Base-by-base conservation (phyloP, 2,888 invertebrate species). In the Stenchaetothrips biformis region DNA sequence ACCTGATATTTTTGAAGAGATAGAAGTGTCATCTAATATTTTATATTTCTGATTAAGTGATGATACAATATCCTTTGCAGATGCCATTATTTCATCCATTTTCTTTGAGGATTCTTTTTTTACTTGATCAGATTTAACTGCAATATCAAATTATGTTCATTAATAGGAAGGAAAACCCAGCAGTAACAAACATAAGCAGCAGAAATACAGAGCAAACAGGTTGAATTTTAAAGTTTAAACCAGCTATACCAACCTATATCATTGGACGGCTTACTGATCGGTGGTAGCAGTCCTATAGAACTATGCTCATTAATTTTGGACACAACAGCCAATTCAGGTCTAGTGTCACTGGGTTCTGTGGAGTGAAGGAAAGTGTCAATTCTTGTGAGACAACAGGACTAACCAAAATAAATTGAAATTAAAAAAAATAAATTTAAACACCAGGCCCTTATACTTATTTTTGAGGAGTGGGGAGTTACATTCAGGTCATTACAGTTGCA, bases 11-110 rank as follows among this genome's bases (percentile, higher is more conserved):
- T 74, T 74, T 25, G 21, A 11, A 3, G 11, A 7, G 7, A 9
- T 74, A 11, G 67, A 74, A 25, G 9, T 25, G 25, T 8, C 25
- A 7, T 74, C 67, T 25, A 74, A 74, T 7, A 74, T 74, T 9
- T 74, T 74, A 21, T 74, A 74, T 74, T 74, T 74, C 25, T 25
- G n/a, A 25, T 74, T 74, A 7, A 74, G 67, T 7, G 67, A 74
- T 25, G 67, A n/a, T 74, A 74, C 67, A 74, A 74, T 74, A 74
- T 74, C 67, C 25, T 74, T 74, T 11, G 25, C 25, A 21, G 67
- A 74, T 25, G 67, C 67, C 67, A 74, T 74, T 21, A 74, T 74
- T 74, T 74, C 67, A 25, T 74, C 25, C 67, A 74, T 74, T 25
- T 25, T 74, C 11, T 21, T 74, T 25, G 25, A 74, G 25, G 67